phyloP scores from a whole-genome alignment of 2,797 vertebrate species.

The Limosa lapponica region DNA sequence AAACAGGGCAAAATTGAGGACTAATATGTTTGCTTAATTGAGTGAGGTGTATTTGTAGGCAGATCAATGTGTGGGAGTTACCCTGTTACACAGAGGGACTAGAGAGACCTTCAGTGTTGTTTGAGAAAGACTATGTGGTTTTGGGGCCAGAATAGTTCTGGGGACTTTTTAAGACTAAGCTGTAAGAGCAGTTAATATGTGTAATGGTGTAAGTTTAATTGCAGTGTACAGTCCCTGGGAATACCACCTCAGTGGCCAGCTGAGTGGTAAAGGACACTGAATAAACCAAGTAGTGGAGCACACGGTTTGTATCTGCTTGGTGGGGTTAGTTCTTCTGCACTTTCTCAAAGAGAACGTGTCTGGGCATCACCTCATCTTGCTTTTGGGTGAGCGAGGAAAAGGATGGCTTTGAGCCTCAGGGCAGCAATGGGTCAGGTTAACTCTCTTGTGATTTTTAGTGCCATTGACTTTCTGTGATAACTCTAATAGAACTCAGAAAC shows the following conservation, averaged over 20 bases:
- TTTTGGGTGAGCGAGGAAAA: background rate
- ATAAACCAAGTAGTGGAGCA: background rate
- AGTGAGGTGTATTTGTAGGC: background rate
- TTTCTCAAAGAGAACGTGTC: background rate
- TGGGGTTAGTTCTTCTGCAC: background rate
- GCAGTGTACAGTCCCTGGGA: background rate
- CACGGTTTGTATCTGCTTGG: background rate
- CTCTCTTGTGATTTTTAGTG: background rate
- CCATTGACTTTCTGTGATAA: background rate
- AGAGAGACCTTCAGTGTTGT: background rate
- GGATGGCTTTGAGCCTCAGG: background rate
- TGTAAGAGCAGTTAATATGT: background rate
- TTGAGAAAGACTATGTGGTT: background rate
- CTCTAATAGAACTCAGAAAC: background rate
- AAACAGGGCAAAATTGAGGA: background rate
- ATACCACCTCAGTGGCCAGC: background rate
- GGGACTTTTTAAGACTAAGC: background rate
- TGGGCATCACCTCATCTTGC: background rate
- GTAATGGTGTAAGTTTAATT: background rate
- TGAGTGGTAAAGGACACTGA: background rate
- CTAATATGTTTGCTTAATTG: background rate
- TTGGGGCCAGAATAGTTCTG: background rate
- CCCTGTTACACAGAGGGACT: background rate
- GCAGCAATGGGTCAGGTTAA: background rate
- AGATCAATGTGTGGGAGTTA: background rate